A percentile compares a stretch with the other conserved stretches of the same genome.
These are phyloP conservation scores for Varanus komodoensis DNA, from an alignment of 2,113 vertebrate species.

Conservation along the genomic window DNA sequence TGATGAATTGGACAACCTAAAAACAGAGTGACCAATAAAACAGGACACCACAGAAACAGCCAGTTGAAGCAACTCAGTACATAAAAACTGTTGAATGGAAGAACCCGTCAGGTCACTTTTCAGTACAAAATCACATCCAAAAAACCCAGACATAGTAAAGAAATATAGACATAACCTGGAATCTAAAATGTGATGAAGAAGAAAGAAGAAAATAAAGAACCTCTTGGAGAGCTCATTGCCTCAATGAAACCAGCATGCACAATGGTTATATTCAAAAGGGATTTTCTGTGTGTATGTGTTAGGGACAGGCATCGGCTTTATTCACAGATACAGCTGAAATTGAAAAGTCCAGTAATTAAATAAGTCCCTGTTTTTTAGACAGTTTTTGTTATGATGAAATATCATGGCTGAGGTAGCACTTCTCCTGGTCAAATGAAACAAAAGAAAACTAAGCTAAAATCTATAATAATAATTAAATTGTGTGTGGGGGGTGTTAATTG, in stretches of 20 bases:
- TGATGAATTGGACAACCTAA: not conserved
- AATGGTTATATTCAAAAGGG: slow-evolving; percentile 28
- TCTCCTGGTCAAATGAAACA: not conserved
- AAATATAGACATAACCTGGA: not conserved
- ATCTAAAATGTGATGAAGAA: not conserved
- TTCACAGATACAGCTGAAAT: slow-evolving; percentile 28
- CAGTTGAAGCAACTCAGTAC: no score
- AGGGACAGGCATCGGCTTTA: slow-evolving; percentile 11
- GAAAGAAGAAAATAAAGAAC: not conserved
- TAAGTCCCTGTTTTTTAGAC: slow-evolving; percentile 22
- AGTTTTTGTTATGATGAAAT: not conserved
- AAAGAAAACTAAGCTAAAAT: not conserved
- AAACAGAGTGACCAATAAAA: not conserved
- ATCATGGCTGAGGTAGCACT: not conserved
- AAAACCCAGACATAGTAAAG: not conserved
- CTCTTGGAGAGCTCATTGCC: not conserved
- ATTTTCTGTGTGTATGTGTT: not conserved
- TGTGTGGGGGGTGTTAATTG: slow-evolving; percentile 8
- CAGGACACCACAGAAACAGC: no score
- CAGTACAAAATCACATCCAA: not conserved
- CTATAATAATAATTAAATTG: no score
- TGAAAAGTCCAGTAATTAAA: not conserved
- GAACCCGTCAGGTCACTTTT: not conserved
- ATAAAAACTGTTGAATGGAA: not conserved
- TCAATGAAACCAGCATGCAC: not conserved